Percentiles rank a stretch among this genome's conserved stretches.
Evolutionary conservation across 2,113 vertebrate species (phyloP).

Genomic region (Sialia sialis): DNA sequence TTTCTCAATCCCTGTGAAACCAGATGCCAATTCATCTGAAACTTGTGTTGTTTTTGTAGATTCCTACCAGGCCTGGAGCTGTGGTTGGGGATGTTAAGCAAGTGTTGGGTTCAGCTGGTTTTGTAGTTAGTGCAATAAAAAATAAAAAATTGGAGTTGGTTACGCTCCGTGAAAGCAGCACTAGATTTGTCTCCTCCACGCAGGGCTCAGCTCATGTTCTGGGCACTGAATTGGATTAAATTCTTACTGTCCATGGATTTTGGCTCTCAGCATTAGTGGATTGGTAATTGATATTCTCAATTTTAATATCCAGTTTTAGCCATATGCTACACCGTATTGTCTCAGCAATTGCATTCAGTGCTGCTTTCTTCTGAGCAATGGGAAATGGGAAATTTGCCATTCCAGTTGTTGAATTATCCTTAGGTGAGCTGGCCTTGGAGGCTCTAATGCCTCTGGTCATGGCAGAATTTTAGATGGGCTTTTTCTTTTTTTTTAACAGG

Average conservation of each 20-base stretch:
- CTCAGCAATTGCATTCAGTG: not conserved
- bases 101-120: not conserved
- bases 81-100: not conserved
- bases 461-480: not conserved
- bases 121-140: not conserved
- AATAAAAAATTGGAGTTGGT: not conserved
- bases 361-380: not conserved
- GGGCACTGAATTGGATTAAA: conserved; percentile 79
- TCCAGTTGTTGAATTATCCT: not conserved
- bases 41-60: not conserved
- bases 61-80: not conserved
- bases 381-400: not conserved
- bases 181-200: not conserved
- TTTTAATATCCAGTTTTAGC: conserved; percentile 72
- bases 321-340: conserved; percentile 68
- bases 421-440: not conserved
- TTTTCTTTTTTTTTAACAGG: not conserved
- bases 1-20: not conserved
- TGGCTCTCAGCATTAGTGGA: conserved; percentile 74
- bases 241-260: conserved; percentile 75
- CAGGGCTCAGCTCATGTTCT: conserved; percentile 64
- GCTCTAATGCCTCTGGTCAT: not conserved
- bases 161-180: not conserved
- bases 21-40: not conserved
- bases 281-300: conserved; percentile 77